Percentiles rank a stretch among this genome's conserved stretches.
Conservation (phyloP, 2,797 vertebrate genomes). For the Poeciliopsis presidionis region DNA sequence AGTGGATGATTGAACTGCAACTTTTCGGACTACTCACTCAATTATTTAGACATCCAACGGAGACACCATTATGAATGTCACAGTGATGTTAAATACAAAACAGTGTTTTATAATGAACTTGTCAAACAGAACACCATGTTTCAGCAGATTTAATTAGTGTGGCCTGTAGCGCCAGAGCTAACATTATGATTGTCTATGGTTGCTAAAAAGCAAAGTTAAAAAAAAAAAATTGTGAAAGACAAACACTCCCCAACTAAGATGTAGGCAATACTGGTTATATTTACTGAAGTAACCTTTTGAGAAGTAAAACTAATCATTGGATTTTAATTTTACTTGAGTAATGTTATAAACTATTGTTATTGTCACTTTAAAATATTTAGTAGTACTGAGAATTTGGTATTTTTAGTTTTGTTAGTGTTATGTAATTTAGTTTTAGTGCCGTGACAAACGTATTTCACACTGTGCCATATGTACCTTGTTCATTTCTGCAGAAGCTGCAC, state of each 20-base stretch:
- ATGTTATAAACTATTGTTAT: background rate
- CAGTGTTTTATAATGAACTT: background rate
- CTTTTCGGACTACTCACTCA: background rate
- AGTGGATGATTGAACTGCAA: background rate
- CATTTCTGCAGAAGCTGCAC: background rate
- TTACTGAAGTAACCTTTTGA: too few relatives aligned
- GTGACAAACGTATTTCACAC: background rate
- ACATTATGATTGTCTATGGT: constrained; percentile 19
- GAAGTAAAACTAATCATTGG: too few relatives aligned
- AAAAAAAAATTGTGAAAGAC: background rate
- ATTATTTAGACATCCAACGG: background rate
- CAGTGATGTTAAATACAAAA: background rate
- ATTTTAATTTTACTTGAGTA: too few relatives aligned
- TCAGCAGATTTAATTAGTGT: constrained; percentile 4
- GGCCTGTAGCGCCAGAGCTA: constrained; percentile 8
- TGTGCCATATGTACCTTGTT: background rate
- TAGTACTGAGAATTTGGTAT: background rate
- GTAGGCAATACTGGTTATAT: too few relatives aligned
- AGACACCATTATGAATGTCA: background rate
- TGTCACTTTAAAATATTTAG: background rate
- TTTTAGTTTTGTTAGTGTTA: background rate
- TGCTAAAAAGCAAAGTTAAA: background rate
- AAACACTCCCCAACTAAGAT: background rate
- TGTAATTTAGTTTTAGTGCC: background rate
- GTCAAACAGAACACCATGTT: background rate